phyloP scores from a whole-genome alignment of 2,797 vertebrate species.

The Sandelia bainsii region DNA sequence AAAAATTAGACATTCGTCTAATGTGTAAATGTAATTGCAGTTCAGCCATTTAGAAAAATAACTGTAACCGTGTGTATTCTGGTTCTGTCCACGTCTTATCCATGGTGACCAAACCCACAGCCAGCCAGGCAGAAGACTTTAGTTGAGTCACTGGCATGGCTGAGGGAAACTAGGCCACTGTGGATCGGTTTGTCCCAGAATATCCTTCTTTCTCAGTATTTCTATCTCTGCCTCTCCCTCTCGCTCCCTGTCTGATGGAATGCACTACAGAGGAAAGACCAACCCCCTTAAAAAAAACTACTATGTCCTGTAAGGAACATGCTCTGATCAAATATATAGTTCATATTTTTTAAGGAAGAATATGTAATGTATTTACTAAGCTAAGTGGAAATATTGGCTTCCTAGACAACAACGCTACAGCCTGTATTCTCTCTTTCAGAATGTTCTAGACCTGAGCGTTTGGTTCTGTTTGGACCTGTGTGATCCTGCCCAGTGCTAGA shows the following conservation, averaged over 20 bases:
- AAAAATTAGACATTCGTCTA: slow-evolving; percentile 12
- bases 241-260: slow-evolving; percentile 32
- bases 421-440: too few species aligned
- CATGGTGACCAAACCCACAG: slow-evolving; percentile 64
- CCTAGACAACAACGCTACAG: too few species aligned
- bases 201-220: slow-evolving; percentile 55
- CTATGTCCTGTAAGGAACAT: neutral
- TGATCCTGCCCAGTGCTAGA: too few species aligned
- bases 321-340: neutral
- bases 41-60: slow-evolving; percentile 47
- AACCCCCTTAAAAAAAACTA: slow-evolving; percentile 14
- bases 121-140: slow-evolving; percentile 79
- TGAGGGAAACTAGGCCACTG: slow-evolving; percentile 78
- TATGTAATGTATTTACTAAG: too few species aligned
- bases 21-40: slow-evolving; percentile 53
- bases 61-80: slow-evolving; percentile 49
- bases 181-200: slow-evolving; percentile 75
- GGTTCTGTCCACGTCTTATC: slow-evolving; percentile 62
- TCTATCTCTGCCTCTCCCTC: slow-evolving; percentile 30
- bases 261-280: slow-evolving; percentile 44
- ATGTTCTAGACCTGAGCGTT: too few species aligned
- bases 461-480: too few species aligned
- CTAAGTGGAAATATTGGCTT: too few species aligned
- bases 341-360: neutral
- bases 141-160: slow-evolving; percentile 77